A percentile compares a stretch with the other conserved stretches of the same genome.
These are phyloP conservation scores for Gadus chalcogrammus DNA, from an alignment of 2,113 vertebrate genomes.

Conservation along the genomic window DNA sequence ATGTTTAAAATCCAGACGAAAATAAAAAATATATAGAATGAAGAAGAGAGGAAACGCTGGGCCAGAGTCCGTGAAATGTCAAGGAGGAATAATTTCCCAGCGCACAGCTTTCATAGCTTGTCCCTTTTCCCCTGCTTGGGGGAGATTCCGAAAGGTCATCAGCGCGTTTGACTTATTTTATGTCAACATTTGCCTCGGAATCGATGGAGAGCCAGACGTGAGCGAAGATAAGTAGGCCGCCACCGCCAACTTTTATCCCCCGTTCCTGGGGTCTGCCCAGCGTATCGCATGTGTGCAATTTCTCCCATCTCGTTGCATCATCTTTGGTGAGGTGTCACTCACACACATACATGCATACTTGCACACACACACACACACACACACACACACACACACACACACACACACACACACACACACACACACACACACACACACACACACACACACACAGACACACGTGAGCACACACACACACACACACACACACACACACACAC, in stretches of 20 bases:
- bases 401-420: too few species aligned
- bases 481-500: not conserved
- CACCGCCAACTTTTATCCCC: slow-evolving; percentile 20
- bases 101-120: slow-evolving; percentile 47
- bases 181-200: slow-evolving; percentile 71
- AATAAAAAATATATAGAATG: too few species aligned
- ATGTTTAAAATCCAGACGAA: slow-evolving; percentile 61
- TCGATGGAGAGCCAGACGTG: slow-evolving; percentile 63
- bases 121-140: slow-evolving; percentile 41
- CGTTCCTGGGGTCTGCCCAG: slow-evolving; percentile 6
- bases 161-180: slow-evolving; percentile 68
- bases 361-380: too few species aligned
- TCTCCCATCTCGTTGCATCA: slow-evolving; percentile 63
- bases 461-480: too few species aligned
- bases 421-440: too few species aligned
- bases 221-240: slow-evolving; percentile 68
- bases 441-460: slow-evolving; percentile 16
- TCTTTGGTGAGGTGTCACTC: slow-evolving; percentile 43
- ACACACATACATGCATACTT: not conserved
- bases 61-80: slow-evolving; percentile 68
- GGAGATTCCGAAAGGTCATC: slow-evolving; percentile 69
- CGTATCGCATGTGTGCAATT: slow-evolving; percentile 47
- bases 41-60: not conserved
- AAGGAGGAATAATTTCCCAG: slow-evolving; percentile 73
- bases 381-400: slow-evolving; percentile 23